A percentile compares a stretch with the other conserved stretches of the same genome.
Conservation (phyloP, 2,888 invertebrate genomes). For the Mechanitis messenoides region DNA sequence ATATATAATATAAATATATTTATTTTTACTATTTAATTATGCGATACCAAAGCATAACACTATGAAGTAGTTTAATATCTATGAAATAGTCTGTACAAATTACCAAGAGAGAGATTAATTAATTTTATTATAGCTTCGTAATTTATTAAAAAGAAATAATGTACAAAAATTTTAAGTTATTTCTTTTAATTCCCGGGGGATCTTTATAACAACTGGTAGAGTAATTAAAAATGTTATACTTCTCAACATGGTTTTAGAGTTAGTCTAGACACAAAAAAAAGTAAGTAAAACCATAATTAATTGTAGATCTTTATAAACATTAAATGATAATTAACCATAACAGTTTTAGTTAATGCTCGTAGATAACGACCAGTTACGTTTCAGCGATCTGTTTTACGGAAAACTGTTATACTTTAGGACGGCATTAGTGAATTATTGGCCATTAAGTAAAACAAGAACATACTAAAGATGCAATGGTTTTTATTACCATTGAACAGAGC, state of each 20-base stretch:
- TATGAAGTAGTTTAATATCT: no score
- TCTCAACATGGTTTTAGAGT: not conserved
- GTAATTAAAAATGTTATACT: no score
- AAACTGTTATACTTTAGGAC: slow-evolving; percentile 65
- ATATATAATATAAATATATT: no score
- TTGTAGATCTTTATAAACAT: slow-evolving; percentile 38
- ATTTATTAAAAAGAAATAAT: no score
- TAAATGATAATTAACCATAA: slow-evolving; percentile 66
- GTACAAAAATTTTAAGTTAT: no score
- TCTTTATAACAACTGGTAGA: no score
- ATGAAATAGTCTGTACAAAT: no score
- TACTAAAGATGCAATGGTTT: slow-evolving; percentile 42
- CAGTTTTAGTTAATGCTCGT: slow-evolving; percentile 46
- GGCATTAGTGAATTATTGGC: slow-evolving; percentile 69
- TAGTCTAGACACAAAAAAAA: not conserved
- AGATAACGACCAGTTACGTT: slow-evolving; percentile 68
- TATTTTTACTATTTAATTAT: no score
- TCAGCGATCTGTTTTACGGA: slow-evolving; percentile 63
- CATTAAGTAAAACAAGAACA: slow-evolving; percentile 62
- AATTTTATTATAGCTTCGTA: no score
- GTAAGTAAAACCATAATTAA: not conserved
- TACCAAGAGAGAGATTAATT: no score
- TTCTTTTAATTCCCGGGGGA: no score
- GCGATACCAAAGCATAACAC: no score
- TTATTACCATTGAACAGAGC: not conserved